Base-by-base conservation (phyloP, 2,113 vertebrate genomes). In the Trochalopteron elliotii region DNA sequence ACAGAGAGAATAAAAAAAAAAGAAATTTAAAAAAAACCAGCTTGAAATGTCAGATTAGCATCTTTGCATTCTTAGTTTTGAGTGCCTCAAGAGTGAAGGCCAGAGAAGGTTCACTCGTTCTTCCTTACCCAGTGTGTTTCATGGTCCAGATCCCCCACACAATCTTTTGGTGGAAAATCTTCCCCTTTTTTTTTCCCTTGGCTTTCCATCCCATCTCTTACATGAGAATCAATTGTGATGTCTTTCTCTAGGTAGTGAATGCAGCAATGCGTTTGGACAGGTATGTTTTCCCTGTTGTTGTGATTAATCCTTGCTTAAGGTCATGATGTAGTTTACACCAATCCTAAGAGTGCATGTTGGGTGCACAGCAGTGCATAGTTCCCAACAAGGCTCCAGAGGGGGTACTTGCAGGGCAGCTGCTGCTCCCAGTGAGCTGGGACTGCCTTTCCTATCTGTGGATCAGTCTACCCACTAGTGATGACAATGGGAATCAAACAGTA, bases 151-250 rank as follows among this genome's bases (percentile, higher is more conserved):
- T 39, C 31, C 5, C 12, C 42, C 18, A 16, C 6, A 35, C 4
- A 47, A 25, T 25, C 75, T 75, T 52, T 67, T 35, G 8, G 14
- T 44, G 56, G 16, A 22, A 77, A 31, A 52, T 59, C 17, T 44
- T 77, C 47, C n/a, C 21, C 13, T 23, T 84, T 90, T 92, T 7
- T 7, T 0, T 57, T 55, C 7, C 4, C 25, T 65, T 72, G 47
- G 23, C 40, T 78, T 40, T 37, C 12, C 21, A 39, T 28, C 30
- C 6, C 16, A 42, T 27, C 21, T 42, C 6, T 60, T 63, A 33
- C 17, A 10, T 65, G 10, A 65, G 42, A 53, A 35, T 87, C 45
- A 9, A 0, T 30, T 63, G 21, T 0, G 0, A 4, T 9, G 4
- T 42, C 21, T 71, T 33, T 63, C 17, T 53, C 19, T 39, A 40